Conservation (phyloP, 2,888 invertebrate species). For the Dynastes maya region DNA sequence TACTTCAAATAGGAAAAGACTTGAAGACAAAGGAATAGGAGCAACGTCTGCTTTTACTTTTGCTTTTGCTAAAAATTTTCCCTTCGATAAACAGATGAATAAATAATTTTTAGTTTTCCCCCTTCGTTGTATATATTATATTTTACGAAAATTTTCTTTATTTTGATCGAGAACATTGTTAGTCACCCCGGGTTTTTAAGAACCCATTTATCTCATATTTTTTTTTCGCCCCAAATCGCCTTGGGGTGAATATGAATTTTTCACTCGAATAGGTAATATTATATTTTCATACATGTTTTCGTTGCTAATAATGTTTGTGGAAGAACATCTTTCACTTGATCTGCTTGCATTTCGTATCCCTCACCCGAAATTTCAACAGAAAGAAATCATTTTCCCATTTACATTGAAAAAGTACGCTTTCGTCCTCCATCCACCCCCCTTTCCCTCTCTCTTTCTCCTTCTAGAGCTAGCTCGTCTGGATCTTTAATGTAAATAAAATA, state of each 20-base stretch:
- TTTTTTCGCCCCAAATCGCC: conserved; percentile 27
- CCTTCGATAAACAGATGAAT: not conserved
- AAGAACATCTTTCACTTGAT: conserved; percentile 38
- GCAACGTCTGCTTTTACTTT: not conserved
- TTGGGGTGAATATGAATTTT: conserved; percentile 41
- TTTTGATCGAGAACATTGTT: conserved; percentile 32
- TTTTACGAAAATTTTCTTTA: not conserved
- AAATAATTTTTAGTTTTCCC: not conserved
- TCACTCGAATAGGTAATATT: conserved; percentile 47
- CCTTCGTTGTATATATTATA: not conserved
- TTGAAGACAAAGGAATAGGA: conserved; percentile 8
- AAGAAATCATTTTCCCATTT: conserved; percentile 26
- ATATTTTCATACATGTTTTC: conserved; percentile 49
- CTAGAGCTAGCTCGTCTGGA: not conserved
- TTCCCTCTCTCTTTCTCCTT: too few species aligned
- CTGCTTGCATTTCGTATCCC: conserved; percentile 34
- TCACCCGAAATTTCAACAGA: conserved; percentile 15
- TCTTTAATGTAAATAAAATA: conserved; percentile 23
- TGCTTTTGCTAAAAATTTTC: too few species aligned
- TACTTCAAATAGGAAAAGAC: not conserved
- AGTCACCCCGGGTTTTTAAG: conserved; percentile 11
- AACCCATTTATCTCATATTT: conserved; percentile 24
- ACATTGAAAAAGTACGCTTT: not conserved
- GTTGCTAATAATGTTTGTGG: conserved; percentile 43
- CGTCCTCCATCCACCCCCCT: too few species aligned